Evolutionary conservation across 2,888 invertebrate genomes (phyloP).

Genomic region (Apodemia hepburni): DNA sequence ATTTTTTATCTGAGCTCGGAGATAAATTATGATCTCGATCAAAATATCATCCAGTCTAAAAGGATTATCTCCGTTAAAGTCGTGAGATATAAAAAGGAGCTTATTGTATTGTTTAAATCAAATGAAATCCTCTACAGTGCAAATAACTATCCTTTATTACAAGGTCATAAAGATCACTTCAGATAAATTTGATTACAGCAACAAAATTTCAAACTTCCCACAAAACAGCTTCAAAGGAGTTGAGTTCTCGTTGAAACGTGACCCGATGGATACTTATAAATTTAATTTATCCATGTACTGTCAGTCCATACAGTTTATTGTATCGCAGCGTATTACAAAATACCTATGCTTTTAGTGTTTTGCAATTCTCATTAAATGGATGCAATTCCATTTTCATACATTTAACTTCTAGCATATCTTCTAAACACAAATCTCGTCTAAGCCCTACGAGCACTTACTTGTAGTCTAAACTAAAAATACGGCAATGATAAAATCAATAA

Average conservation of each 20-base stretch:
- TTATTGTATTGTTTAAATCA: slow-evolving; percentile 23
- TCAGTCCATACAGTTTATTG: not conserved
- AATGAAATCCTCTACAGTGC: not conserved
- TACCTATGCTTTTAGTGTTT: too few species aligned
- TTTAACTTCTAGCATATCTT: too few species aligned
- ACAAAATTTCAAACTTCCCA: slow-evolving; percentile 32
- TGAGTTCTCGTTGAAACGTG: slow-evolving; percentile 25
- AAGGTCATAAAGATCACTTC: slow-evolving; percentile 29
- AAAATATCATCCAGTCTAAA: not conserved
- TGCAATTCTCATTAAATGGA: too few species aligned
- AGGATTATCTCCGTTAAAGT: not conserved
- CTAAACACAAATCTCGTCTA: too few species aligned
- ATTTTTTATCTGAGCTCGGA: too few species aligned
- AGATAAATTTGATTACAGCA: slow-evolving; percentile 24
- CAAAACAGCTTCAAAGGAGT: slow-evolving; percentile 29
- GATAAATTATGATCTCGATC: too few species aligned
- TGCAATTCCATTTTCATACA: too few species aligned
- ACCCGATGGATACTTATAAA: slow-evolving; percentile 30
- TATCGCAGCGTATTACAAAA: not conserved
- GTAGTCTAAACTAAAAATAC: too few species aligned
- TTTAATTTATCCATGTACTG: slow-evolving; percentile 26
- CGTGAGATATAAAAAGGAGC: slow-evolving; percentile 19
- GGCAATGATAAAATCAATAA: too few species aligned
- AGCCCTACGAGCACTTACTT: too few species aligned
- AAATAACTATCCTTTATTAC: slow-evolving; percentile 23